phyloP scores from a whole-genome alignment of 2,113 vertebrate species.

The Rhizomys pruinosus region DNA sequence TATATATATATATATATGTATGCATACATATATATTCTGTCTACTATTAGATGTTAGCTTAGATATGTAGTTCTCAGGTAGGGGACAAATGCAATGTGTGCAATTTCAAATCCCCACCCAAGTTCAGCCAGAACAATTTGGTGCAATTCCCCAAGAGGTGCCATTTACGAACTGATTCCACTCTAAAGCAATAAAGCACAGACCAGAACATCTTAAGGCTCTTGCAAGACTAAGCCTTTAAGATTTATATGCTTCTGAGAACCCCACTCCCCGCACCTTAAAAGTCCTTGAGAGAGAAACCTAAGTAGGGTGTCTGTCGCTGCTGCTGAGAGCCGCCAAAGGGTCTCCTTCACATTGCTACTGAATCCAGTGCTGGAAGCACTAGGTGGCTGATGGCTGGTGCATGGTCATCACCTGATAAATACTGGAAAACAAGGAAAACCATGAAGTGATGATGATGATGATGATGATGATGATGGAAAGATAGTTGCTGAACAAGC shows the following conservation, averaged over 20 bases:
- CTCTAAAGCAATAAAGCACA: neutral
- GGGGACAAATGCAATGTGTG: neutral
- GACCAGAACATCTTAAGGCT: neutral
- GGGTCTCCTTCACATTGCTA: fast-evolving
- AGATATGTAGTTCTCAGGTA: neutral
- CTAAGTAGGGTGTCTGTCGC: neutral
- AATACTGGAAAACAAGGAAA: neutral
- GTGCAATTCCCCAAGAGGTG: neutral
- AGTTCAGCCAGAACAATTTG: too few species aligned
- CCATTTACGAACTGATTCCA: neutral
- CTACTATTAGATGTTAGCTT: neutral
- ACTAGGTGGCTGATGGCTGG: too few species aligned
- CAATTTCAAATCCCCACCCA: neutral
- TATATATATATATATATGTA: too few species aligned
- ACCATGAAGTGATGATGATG: neutral
- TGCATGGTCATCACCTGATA: fast-evolving
- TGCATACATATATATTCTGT: neutral
- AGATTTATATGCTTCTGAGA: neutral
- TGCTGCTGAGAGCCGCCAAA: too few species aligned
- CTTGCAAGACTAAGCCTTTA: neutral
- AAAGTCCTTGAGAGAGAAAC: neutral
- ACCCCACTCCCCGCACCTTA: neutral
- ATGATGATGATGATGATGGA: neutral
- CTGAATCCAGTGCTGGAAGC: fast-evolving
- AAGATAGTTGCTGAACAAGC: neutral